Percentiles rank a stretch among this genome's conserved stretches.
These are phyloP conservation scores for Sardinella longiceps DNA, from an alignment of 2,797 vertebrate species.

Conservation along the genomic window DNA sequence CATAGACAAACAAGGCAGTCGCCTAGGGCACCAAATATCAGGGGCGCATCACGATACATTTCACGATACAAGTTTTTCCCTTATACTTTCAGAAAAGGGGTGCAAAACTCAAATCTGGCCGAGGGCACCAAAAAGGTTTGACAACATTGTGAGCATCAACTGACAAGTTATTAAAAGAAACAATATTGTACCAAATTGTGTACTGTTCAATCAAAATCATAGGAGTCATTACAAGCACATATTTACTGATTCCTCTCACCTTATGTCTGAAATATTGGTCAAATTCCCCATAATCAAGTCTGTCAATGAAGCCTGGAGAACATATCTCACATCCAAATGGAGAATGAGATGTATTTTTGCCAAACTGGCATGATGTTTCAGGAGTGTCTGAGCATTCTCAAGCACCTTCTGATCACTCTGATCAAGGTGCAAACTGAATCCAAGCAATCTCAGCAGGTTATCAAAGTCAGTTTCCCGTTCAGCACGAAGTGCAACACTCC, in stretches of 20 bases:
- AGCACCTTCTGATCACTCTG: constrained; percentile 20
- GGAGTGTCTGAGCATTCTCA: constrained; percentile 30
- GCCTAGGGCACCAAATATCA: too few relatives aligned
- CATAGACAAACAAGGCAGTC: too few relatives aligned
- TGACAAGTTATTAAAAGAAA: too few relatives aligned
- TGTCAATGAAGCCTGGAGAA: not conserved
- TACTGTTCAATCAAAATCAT: too few relatives aligned
- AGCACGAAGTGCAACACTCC: constrained; percentile 38
- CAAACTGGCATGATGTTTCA: constrained; percentile 28
- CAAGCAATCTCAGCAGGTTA: constrained; percentile 39
- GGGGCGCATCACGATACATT: too few relatives aligned
- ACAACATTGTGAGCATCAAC: too few relatives aligned
- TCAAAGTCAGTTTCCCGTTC: constrained; percentile 36
- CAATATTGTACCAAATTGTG: too few relatives aligned
- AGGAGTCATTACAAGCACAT: too few relatives aligned
- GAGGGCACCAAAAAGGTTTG: too few relatives aligned
- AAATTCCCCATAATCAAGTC: constrained; percentile 33
- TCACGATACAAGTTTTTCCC: too few relatives aligned
- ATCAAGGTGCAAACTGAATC: constrained; percentile 38
- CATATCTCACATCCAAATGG: constrained; percentile 25
- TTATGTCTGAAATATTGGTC: constrained; percentile 38
- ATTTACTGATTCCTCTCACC: constrained; percentile 27
- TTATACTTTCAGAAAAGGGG: too few relatives aligned
- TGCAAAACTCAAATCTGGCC: too few relatives aligned
- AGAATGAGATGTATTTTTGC: constrained; percentile 39